Evolutionary conservation across 2,888 invertebrate genomes (phyloP), one percentile per base, ranked within the genome.

Genomic region (Meliscaeva auricollis): DNA sequence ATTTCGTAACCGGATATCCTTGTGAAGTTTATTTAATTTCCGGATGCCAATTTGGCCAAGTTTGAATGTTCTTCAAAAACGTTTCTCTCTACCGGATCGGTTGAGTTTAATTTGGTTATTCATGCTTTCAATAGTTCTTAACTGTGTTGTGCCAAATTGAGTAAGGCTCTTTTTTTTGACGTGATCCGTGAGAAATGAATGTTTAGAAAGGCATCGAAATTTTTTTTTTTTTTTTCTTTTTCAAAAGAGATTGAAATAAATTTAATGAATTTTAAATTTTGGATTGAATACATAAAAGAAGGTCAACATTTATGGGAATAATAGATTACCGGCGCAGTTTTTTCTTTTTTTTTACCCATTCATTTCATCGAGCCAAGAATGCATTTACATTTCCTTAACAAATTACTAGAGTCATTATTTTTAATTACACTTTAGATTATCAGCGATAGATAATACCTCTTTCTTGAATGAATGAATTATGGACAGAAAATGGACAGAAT

Each of bases 11-110:
- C 50, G 74, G 70, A 74, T 66, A 74, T 74, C 74, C 74, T 48
- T 70, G 79, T 48, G 56, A 46, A 60, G 82, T 68, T 83, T 78
- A 83, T 83, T 78, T 83, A 66, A 78, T 83, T 83, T 81, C 35
- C 70, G 38, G 20, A 72, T 6, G 50, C 41, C 79, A 73, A 73
- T 66, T 78, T 68, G 64, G 50, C 48, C 32, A 38, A 58, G 41
- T 69, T 70, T 50, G 69, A 68, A 70, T 64, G 41, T 70, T 76
- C 22, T 72, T 13, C n/a, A n/a, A 44, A 44, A 68, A 60, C 41
- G 50, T 38, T 38, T 60, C 30, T 32, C 58, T 48, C 15, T 56
- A 20, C 54, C 38, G 54, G 68, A 32, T 46, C 60, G 44, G 60
- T 72, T 22, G 72, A 52, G 50, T 52, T 77, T 77, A 44, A 73